Evolutionary conservation across 2,797 vertebrate species (phyloP), one percentile per base, ranked within the genome.

Genomic region (Antennarius maculatus): DNA sequence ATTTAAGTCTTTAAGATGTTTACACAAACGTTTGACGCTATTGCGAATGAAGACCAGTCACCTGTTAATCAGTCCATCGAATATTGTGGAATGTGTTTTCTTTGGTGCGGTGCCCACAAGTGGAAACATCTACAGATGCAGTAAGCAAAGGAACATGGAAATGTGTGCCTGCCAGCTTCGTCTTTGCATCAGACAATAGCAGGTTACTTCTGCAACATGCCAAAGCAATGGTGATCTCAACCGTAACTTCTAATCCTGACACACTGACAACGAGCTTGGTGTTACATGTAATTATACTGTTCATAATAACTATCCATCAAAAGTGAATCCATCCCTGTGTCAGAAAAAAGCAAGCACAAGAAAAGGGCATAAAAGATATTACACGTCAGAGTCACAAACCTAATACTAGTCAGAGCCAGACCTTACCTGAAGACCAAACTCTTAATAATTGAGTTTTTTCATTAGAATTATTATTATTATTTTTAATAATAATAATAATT

Each of bases 21-120:
- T 84, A 84, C 61, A 81, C 72, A 79, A 80, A 84, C 54, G 50
- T 54, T 66, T 78, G 71, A 80, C 66, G 69, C 13, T 58, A 34
- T 61, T 76, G 66, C 23, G 58, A 81, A 67, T 71, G 61, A 75
- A 41, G 55, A 82, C 54, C 23, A 23, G 48, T 66, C 50, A 56
- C 42, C 70, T 63, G 54, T 71, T 69, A 84, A 86, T 45, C 69
- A 60, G 69, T 80, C 83, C 72, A 76, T 72, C 76, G 61, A 73
- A 84, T 69, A 72, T 72, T 82, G 71, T 78, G 79, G 79, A 88
- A 87, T 86, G 69, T 79, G 72, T 78, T 76, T 82, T 83, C 71
- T 54, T 48, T 47, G 23, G 48, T 43, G 48, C 47, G 46, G 45
- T 31, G 55, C 82, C 82, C 47, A 65, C 75, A 71, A 71, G 41